These are phyloP conservation scores for Mycteria americana DNA, from an alignment of 2,797 vertebrate genomes.

Conservation along the genomic window DNA sequence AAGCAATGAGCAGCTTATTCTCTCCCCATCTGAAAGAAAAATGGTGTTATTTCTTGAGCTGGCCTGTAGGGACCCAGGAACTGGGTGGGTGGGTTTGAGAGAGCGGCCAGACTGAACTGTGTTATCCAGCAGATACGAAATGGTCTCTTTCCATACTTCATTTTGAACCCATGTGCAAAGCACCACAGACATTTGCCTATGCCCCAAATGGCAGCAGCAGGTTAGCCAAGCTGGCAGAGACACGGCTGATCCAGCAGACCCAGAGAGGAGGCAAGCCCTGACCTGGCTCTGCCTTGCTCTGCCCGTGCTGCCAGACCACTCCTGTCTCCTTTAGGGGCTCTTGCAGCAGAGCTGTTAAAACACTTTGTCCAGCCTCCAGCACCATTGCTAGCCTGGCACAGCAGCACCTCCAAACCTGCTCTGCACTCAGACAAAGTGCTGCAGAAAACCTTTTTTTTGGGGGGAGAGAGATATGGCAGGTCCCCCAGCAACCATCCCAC, in stretches of 20 bases:
- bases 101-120: background rate
- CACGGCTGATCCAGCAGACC: background rate
- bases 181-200: background rate
- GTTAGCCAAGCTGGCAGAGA: background rate
- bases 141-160: background rate
- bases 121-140: background rate
- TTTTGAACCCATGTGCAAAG: background rate
- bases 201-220: background rate
- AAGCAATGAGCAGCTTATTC: background rate
- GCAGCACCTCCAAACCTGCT: background rate
- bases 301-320: background rate
- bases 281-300: background rate
- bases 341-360: background rate
- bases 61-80: background rate
- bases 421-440: background rate
- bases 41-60: background rate
- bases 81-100: background rate
- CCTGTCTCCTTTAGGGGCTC: fast-evolving
- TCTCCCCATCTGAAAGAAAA: background rate
- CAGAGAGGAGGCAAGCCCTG: background rate
- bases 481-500: background rate
- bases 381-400: background rate
- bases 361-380: background rate
- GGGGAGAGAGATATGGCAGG: fast-evolving
- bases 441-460: background rate